phyloP scores from a whole-genome alignment of 2,113 vertebrate genomes.

The Chunga burmeisteri region DNA sequence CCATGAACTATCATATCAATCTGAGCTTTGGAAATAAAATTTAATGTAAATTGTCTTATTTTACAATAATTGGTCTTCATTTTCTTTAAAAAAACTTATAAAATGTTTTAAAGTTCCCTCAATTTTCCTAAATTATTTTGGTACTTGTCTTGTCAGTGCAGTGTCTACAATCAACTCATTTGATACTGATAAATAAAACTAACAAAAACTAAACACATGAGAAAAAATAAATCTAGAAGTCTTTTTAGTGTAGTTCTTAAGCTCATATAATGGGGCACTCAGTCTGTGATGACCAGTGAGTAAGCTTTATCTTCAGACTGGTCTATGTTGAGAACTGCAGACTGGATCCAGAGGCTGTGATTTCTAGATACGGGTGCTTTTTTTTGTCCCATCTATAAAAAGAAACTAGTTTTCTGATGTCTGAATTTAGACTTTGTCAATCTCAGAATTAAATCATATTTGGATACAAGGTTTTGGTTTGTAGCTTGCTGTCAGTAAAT shows the following conservation, averaged over 20 bases:
- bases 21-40: slow-evolving; percentile 47
- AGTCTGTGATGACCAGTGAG: too few relatives aligned
- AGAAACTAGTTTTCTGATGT: background rate
- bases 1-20: background rate
- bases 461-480: background rate
- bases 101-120: background rate
- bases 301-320: background rate
- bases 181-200: background rate
- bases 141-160: background rate
- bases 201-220: background rate
- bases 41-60: background rate
- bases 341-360: background rate
- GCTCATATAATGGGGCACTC: background rate
- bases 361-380: background rate
- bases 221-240: background rate
- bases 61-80: background rate
- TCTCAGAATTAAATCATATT: background rate
- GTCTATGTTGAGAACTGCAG: background rate
- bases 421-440: background rate
- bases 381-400: background rate
- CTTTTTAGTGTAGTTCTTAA: background rate
- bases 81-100: background rate
- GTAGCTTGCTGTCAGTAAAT: background rate
- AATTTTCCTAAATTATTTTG: background rate
- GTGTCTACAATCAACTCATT: background rate